Evolutionary conservation across 2,797 vertebrate species (phyloP), one percentile per base, ranked within the genome.

Genomic region (Setipinna tenuifilis): DNA sequence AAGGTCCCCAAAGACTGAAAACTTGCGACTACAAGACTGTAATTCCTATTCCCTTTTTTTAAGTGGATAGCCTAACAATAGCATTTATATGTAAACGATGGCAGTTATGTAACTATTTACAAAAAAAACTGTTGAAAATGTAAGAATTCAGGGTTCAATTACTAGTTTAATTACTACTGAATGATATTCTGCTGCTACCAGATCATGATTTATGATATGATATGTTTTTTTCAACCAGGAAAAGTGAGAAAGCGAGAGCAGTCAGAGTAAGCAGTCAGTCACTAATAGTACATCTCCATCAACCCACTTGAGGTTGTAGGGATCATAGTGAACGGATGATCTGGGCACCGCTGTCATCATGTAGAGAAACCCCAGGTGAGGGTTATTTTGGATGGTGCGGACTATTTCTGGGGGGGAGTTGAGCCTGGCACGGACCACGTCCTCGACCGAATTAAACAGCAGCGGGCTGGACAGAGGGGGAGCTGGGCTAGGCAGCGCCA

Each of bases 311-410:
- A 96, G 88, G 71, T 95, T 95, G 87, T 93, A 96, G 0, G 89
- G 82, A 25, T 96, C 93, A 23, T 95, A 96, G 31, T 94, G 91
- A 87, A 92, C 92, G 75, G 95, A 95, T 68, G 95, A 94, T 81
- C 87, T 94, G 46, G 94, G 90, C 44, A 91, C 92, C 14, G 91
- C 91, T 10, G 95, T 85, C 11, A 88, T 93, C 94, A 96, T 89
- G 87, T 95, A 95, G 59, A 96, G 93, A 89, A 95, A 96, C 28
- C 95, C 95, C 41, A 96, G 90, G 50, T 94, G 89, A 80, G 95
- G 90, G 31, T 96, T 96, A 87, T 93, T 93, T 83, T 75, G 87
- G 84, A 96, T 88, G 88, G 94, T 91, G 89, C 92, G 90, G 81
- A 94, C 86, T 59, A 96, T 96, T 86, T 96, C 88, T 35, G 92